phyloP scores from a whole-genome alignment of 2,113 vertebrate species.

The Dasyprocta punctata region DNA sequence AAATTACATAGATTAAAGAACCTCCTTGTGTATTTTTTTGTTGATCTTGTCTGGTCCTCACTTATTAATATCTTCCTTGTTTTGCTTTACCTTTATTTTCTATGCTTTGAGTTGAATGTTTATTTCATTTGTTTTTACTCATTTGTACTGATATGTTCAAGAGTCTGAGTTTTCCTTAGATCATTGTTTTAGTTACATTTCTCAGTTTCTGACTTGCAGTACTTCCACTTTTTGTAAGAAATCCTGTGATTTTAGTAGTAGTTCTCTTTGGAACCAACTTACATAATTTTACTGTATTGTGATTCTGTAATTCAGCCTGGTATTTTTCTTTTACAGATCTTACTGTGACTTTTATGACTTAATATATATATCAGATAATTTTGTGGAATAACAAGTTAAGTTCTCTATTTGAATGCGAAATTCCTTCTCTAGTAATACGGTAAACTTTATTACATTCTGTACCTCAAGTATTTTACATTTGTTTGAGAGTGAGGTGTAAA shows the following conservation, averaged over 20 bases:
- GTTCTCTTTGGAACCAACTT: not conserved
- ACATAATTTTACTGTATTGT: slow-evolving; percentile 27
- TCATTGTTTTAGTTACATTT: slow-evolving; percentile 12
- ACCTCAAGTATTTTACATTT: not conserved
- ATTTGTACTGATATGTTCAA: not conserved
- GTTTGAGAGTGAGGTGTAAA: not conserved
- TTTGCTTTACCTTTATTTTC: not conserved
- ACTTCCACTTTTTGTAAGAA: not conserved
- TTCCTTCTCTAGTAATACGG: not conserved
- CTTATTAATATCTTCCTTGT: not conserved
- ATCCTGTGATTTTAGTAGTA: not conserved
- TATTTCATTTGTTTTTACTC: not conserved
- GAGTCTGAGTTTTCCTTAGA: not conserved
- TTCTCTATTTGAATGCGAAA: not conserved
- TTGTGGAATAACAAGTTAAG: slow-evolving; percentile 15
- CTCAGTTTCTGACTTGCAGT: not conserved
- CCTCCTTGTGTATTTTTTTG: not conserved
- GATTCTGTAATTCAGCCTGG: not conserved
- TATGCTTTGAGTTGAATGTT: not conserved
- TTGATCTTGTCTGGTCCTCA: not conserved
- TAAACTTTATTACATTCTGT: not conserved
- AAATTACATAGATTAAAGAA: not conserved
- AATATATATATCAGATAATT: not conserved
- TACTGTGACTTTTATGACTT: not conserved
- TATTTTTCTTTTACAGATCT: not conserved